Conservation (phyloP, 30 jellyfish, hydroid and myxozoan genomes). For the Aurelia coerulea region DNA sequence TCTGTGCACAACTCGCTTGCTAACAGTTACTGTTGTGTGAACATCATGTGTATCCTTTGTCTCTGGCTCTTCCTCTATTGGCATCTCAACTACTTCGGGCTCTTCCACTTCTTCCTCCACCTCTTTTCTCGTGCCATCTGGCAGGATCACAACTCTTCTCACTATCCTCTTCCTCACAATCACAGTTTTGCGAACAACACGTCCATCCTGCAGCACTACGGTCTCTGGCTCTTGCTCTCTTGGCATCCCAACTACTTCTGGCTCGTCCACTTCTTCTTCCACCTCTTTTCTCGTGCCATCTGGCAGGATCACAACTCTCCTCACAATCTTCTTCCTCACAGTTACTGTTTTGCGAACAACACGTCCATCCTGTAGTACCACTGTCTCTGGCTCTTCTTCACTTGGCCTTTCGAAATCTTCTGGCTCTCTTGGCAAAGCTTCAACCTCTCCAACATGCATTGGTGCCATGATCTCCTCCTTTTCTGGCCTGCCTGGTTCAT, state of each 20-base stretch:
- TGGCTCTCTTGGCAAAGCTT: not conserved
- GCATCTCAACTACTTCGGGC: not conserved
- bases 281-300: slow-evolving; percentile 79
- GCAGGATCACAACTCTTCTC: slow-evolving; percentile 51
- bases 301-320: slow-evolving; percentile 65
- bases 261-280: slow-evolving; percentile 66
- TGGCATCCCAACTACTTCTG: not conserved
- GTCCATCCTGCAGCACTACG: slow-evolving; percentile 37
- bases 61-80: slow-evolving; percentile 25
- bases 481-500: slow-evolving; percentile 19
- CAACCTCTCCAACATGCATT: slow-evolving; percentile 7
- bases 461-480: slow-evolving; percentile 6
- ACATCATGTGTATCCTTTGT: slow-evolving; percentile 42
- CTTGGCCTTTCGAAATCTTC: slow-evolving; percentile 17
- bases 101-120: no score
- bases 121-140: slow-evolving; percentile 82
- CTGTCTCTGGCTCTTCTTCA: slow-evolving; percentile 11
- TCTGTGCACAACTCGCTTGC: slow-evolving; percentile 38
- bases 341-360: slow-evolving; percentile 43
- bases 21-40: slow-evolving; percentile 13
- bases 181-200: slow-evolving; percentile 31
- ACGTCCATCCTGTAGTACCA: slow-evolving; percentile 25
- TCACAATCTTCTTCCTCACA: slow-evolving; percentile 48
- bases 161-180: slow-evolving; percentile 56
- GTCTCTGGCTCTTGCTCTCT: not conserved